These are phyloP conservation scores for Lithosia quadra DNA, from an alignment of 2,888 invertebrate species.

Conservation along the genomic window DNA sequence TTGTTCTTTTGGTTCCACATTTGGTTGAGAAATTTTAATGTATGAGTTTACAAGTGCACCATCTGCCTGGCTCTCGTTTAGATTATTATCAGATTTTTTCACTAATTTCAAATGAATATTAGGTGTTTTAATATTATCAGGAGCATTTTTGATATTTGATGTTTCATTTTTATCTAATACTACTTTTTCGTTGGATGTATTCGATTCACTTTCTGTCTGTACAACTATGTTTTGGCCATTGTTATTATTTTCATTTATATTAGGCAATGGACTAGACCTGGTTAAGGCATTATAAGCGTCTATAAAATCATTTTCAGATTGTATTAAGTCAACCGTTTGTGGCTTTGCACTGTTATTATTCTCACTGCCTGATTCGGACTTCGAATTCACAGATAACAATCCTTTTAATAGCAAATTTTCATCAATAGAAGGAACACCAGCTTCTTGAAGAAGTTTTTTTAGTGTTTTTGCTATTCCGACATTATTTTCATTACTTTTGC, in stretches of 20 bases:
- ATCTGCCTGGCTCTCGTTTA: neutral
- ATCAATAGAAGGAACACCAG: conserved; percentile 68
- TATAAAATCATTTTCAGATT: conserved; percentile 82
- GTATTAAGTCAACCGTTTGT: conserved; percentile 69
- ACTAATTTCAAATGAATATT: neutral
- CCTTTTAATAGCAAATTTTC: conserved; percentile 72
- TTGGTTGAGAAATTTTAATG: neutral
- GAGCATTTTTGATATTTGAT: neutral
- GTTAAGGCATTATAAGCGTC: conserved; percentile 82
- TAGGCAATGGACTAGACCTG: conserved; percentile 77
- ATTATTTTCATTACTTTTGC: conserved; percentile 45
- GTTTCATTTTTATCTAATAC: conserved; percentile 10
- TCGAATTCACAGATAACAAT: conserved; percentile 59
- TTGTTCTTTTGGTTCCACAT: neutral
- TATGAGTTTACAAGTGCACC: neutral
- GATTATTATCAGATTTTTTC: neutral
- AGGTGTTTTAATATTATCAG: conserved; percentile 10
- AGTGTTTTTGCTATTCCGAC: conserved; percentile 70
- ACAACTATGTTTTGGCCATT: conserved; percentile 10
- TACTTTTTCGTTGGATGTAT: neutral
- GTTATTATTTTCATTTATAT: conserved; percentile 51
- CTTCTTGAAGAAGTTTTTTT: conserved; percentile 69
- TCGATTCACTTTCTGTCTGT: conserved; percentile 8
- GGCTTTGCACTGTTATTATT: conserved; percentile 44
- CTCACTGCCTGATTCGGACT: conserved; percentile 36